phyloP scores from a whole-genome alignment of 2,113 vertebrate species.

The Cyanistes caeruleus region DNA sequence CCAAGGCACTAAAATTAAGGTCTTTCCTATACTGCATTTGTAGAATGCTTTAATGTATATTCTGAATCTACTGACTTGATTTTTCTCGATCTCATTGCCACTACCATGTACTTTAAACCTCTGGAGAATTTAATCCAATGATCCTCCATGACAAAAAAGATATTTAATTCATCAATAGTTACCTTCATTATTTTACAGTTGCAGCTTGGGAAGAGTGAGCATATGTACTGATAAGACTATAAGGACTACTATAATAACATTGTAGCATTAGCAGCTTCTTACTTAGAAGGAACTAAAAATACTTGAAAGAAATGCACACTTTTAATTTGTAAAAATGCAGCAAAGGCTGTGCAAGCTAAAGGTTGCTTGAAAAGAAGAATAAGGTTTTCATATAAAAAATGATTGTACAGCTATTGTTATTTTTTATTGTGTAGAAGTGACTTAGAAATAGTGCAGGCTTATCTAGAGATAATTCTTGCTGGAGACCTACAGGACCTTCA shows the following conservation, averaged over 20 bases:
- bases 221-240: slow-evolving; percentile 36
- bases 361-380: background rate
- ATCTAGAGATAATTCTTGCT: slow-evolving; percentile 37
- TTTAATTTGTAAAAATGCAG: background rate
- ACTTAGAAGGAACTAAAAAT: slow-evolving; percentile 18
- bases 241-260: background rate
- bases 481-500: slow-evolving; percentile 42
- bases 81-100: slow-evolving; percentile 56
- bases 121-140: slow-evolving; percentile 43
- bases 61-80: slow-evolving; percentile 50
- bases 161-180: slow-evolving; percentile 67
- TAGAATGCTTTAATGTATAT: slow-evolving; percentile 54
- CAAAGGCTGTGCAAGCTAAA: background rate
- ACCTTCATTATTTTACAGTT: slow-evolving; percentile 61
- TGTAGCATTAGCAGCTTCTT: background rate
- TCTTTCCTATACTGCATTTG: background rate
- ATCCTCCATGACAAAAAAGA: slow-evolving; percentile 67
- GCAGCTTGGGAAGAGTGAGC: slow-evolving; percentile 31
- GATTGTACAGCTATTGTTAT: background rate
- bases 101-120: slow-evolving; percentile 26
- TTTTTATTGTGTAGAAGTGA: background rate
- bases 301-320: background rate
- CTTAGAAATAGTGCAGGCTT: background rate
- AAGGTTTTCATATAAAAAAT: background rate
- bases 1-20: slow-evolving; percentile 40